Percentiles rank a stretch among this genome's conserved stretches.
These are phyloP conservation scores for Sussaba pulchella DNA, from an alignment of 2,888 invertebrate genomes.

Conservation along the genomic window DNA sequence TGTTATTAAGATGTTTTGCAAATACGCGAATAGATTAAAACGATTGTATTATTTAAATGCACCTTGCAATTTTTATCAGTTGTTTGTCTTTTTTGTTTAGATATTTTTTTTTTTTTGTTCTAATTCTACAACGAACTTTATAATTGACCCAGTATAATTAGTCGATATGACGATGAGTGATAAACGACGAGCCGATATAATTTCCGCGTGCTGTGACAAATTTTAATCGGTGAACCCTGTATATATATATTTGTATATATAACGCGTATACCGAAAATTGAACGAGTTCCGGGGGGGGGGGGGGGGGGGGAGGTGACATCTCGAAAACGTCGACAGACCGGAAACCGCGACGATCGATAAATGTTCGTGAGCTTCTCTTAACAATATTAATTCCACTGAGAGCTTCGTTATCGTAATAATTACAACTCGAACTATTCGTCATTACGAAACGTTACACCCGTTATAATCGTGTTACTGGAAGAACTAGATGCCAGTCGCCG, in stretches of 20 bases:
- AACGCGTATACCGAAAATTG: constrained; percentile 26
- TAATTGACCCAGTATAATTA: constrained; percentile 49
- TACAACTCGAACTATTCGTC: constrained; percentile 46
- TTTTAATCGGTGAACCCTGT: constrained; percentile 42
- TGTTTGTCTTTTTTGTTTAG: constrained; percentile 27
- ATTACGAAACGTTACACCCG: constrained; percentile 66
- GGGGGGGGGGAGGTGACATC: too few relatives aligned
- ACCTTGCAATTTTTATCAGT: not conserved
- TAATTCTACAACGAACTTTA: constrained; percentile 39
- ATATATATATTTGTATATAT: too few relatives aligned
- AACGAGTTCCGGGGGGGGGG: constrained; percentile 10
- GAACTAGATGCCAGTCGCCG: constrained; percentile 78
- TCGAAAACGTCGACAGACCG: constrained; percentile 29
- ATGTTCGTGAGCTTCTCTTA: constrained; percentile 54
- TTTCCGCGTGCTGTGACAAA: constrained; percentile 4
- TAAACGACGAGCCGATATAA: constrained; percentile 19
- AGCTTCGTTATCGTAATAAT: constrained; percentile 39
- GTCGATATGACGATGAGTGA: constrained; percentile 22
- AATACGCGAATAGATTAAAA: not conserved
- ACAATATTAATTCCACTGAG: constrained; percentile 31
- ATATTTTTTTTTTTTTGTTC: constrained; percentile 52
- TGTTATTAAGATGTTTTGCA: not conserved
- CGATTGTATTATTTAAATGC: not conserved
- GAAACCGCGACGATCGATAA: constrained; percentile 27
- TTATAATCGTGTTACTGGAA: constrained; percentile 77